Evolutionary conservation across 1,140 invertebrate species (phyloP).

Genomic region (Pseudomyrmex pallidus): DNA sequence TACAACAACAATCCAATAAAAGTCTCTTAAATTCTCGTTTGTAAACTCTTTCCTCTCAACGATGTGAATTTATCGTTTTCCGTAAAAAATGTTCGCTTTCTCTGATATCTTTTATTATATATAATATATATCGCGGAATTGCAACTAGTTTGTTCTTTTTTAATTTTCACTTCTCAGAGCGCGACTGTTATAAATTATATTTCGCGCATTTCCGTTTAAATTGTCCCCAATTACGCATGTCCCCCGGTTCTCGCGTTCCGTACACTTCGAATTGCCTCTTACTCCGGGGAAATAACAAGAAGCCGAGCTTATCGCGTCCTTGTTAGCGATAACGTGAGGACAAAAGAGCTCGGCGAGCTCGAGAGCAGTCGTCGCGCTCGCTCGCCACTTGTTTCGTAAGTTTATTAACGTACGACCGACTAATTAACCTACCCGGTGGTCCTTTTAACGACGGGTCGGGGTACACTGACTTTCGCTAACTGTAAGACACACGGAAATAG

Average conservation of each 20-base stretch:
- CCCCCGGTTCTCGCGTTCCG: not conserved
- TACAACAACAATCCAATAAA: conserved; percentile 30
- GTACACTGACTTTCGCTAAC: not conserved
- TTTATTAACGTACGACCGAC: conserved; percentile 60
- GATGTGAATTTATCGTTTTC: not conserved
- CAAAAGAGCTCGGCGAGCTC: conserved; percentile 1
- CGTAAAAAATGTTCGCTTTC: not conserved
- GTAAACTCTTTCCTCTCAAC: not conserved
- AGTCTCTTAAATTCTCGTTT: not conserved
- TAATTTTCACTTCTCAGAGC: not conserved
- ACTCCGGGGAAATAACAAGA: conserved; percentile 28
- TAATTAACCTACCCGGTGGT: conserved; percentile 59
- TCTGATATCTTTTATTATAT: not conserved
- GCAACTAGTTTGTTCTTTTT: not conserved
- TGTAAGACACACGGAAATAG: not conserved
- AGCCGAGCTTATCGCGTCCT: conserved; percentile 39
- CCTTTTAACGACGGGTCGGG: conserved; percentile 3
- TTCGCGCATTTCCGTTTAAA: not conserved
- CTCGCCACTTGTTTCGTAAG: conserved; percentile 55
- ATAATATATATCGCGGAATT: not conserved
- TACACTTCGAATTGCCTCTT: conserved; percentile 22
- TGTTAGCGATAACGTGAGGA: conserved; percentile 45
- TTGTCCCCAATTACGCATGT: conserved; percentile 8
- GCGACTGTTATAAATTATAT: not conserved
- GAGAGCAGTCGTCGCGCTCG: conserved; percentile 23